These are phyloP conservation scores for Notolepis coatsorum DNA, from an alignment of 2,797 vertebrate species.

Conservation along the genomic window DNA sequence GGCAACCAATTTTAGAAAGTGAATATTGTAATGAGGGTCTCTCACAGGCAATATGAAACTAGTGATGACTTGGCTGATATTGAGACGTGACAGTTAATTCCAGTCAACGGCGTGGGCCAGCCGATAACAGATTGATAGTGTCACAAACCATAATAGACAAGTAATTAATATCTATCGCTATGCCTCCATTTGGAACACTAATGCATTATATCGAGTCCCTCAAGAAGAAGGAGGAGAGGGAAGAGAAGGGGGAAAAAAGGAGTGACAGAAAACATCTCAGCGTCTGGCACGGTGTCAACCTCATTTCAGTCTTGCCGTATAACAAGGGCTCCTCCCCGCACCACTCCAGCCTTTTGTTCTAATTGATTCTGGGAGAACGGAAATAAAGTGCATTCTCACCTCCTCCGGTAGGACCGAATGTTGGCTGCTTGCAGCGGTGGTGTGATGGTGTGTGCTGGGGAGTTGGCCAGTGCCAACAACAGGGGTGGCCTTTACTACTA, in stretches of 20 bases:
- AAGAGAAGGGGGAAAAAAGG: background rate
- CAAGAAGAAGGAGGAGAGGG: slow-evolving; percentile 33
- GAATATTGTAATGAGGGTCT: slow-evolving; percentile 53
- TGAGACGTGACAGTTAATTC: slow-evolving; percentile 76
- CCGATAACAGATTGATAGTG: slow-evolving; percentile 78
- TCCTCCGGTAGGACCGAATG: slow-evolving; percentile 56
- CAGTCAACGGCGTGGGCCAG: slow-evolving; percentile 63
- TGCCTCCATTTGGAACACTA: slow-evolving; percentile 56
- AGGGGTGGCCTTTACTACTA: no score
- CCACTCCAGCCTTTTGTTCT: slow-evolving; percentile 44
- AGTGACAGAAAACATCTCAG: slow-evolving; percentile 66
- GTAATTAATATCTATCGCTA: slow-evolving; percentile 74
- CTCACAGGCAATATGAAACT: slow-evolving; percentile 55
- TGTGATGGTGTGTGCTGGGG: slow-evolving; percentile 46
- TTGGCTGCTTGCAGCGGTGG: slow-evolving; percentile 57
- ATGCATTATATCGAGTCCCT: slow-evolving; percentile 64
- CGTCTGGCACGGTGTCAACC: slow-evolving; percentile 59
- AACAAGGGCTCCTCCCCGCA: slow-evolving; percentile 49
- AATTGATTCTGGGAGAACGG: slow-evolving; percentile 52
- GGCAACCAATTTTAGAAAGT: slow-evolving; percentile 51
- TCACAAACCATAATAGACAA: slow-evolving; percentile 73
- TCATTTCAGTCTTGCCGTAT: slow-evolving; percentile 53
- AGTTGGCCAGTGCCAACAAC: no score
- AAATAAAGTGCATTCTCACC: slow-evolving; percentile 58
- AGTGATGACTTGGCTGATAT: slow-evolving; percentile 68